Conservation (phyloP, 2,113 vertebrate species). For the Cynopterus brachyotis region DNA sequence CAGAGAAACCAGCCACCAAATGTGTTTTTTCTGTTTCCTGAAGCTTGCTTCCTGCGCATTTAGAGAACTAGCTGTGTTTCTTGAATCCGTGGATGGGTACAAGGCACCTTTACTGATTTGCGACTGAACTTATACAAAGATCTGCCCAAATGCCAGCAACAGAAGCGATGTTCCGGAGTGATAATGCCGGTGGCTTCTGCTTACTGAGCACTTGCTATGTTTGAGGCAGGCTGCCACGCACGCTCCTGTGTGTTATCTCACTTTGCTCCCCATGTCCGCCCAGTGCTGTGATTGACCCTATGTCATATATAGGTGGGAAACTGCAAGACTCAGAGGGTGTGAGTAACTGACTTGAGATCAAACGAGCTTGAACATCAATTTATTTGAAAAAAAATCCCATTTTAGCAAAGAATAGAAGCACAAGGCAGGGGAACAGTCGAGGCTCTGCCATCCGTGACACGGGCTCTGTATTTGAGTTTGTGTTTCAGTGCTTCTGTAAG, state of each 20-base stretch:
- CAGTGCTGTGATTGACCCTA: background rate
- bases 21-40: background rate
- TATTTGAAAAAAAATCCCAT: background rate
- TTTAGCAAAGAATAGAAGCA: background rate
- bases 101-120: background rate
- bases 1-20: background rate
- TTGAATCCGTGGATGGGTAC: background rate
- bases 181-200: background rate
- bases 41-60: background rate
- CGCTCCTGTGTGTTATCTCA: accelerated
- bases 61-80: background rate
- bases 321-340: background rate
- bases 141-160: background rate
- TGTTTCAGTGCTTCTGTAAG: background rate
- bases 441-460: background rate
- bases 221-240: background rate
- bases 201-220: background rate
- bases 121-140: background rate
- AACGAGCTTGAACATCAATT: background rate
- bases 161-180: background rate
- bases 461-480: background rate
- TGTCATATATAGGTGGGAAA: background rate
- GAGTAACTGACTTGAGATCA: background rate
- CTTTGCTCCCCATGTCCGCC: background rate
- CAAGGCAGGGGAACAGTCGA: background rate